Evolutionary conservation across 2,888 invertebrate species (phyloP).

Genomic region (Caenorhabditis sp.): DNA sequence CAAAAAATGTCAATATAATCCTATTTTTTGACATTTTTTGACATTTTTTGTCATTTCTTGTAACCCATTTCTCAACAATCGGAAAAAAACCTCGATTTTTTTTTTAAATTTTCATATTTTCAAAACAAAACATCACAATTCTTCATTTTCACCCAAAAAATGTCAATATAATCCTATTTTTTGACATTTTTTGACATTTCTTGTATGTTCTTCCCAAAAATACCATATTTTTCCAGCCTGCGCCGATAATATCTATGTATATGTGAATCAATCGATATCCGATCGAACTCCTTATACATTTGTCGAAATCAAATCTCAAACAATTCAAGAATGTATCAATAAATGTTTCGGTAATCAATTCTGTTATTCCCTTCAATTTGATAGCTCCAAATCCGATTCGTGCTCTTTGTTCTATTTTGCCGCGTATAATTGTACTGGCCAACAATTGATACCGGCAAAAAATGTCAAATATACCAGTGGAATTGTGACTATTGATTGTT

Average conservation of each 20-base stretch:
- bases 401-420: constrained; percentile 57
- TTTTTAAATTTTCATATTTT: no score
- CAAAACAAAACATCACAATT: no score
- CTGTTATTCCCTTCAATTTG: constrained; percentile 62
- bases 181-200: no score
- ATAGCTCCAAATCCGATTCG: constrained; percentile 42
- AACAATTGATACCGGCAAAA: constrained; percentile 40
- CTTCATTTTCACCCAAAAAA: no score
- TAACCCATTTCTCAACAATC: no score
- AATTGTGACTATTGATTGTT: constrained; percentile 59
- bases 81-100: no score
- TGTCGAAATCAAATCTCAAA: constrained; percentile 38
- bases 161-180: no score
- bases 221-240: constrained; percentile 47
- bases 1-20: no score
- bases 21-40: no score
- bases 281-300: constrained; percentile 55
- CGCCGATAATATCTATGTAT: constrained; percentile 53
- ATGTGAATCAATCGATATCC: constrained; percentile 45
- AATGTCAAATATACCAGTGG: constrained; percentile 40
- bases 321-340: constrained; percentile 58
- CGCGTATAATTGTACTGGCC: constrained; percentile 55
- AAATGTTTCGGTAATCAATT: constrained; percentile 66
- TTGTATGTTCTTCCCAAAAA: neutral
- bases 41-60: no score